Conservation (phyloP, 2,888 invertebrate species). For the Macrosoma leucophasiata region DNA sequence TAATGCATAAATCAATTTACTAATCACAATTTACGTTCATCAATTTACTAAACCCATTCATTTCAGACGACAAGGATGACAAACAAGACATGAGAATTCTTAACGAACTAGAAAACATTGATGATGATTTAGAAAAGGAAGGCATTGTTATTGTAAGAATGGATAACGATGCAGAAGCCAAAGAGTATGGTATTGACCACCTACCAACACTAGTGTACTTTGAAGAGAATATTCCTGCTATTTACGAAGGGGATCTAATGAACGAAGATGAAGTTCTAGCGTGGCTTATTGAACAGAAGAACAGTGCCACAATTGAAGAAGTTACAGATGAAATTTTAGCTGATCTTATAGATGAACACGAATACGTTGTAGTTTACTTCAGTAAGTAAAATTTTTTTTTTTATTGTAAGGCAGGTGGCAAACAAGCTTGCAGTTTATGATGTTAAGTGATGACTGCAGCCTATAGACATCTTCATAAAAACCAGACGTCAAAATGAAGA, state of each 20-base stretch:
- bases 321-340: conserved; percentile 93
- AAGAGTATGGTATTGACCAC: conserved; percentile 92
- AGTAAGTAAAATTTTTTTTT: conserved; percentile 72
- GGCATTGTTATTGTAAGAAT: conserved; percentile 93
- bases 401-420: too few relatives aligned
- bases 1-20: too few relatives aligned
- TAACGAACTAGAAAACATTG: conserved; percentile 94
- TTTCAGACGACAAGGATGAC: conserved; percentile 90
- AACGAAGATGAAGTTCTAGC: conserved; percentile 94
- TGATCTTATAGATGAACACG: conserved; percentile 90
- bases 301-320: conserved; percentile 94
- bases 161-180: conserved; percentile 92
- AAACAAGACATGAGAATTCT: conserved; percentile 91
- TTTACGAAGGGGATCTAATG: conserved; percentile 93
- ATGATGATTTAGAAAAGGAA: conserved; percentile 92
- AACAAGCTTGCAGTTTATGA: too few relatives aligned
- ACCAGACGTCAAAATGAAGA: too few relatives aligned
- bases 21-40: too few relatives aligned
- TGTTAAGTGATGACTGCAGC: too few relatives aligned
- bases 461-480: too few relatives aligned
- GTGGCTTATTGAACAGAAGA: conserved; percentile 92
- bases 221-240: conserved; percentile 92
- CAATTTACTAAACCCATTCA: neutral
- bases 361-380: conserved; percentile 96
- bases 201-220: conserved; percentile 91